Evolutionary conservation across 1,140 invertebrate species (phyloP).

Genomic region (Saxidomus purpurata): DNA sequence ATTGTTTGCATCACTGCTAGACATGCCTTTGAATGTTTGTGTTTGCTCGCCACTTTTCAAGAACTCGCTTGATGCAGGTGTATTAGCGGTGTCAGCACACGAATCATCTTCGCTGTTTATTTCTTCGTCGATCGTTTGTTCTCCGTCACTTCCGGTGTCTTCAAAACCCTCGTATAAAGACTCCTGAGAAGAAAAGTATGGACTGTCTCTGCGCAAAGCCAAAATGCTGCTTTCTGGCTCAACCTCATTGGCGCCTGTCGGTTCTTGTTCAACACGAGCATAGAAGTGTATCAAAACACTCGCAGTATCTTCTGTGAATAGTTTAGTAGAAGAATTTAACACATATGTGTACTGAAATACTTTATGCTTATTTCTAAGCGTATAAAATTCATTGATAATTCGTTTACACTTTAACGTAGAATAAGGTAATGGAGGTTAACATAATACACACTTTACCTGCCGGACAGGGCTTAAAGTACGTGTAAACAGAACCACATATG

Average conservation of each 20-base stretch:
- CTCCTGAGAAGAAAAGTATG: slow-evolving; percentile 3
- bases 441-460: too few relatives aligned
- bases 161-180: neutral
- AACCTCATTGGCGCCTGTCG: neutral
- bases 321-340: neutral
- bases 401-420: neutral
- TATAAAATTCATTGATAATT: neutral
- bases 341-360: too few relatives aligned
- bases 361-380: neutral
- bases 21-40: neutral
- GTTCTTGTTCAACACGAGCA: neutral
- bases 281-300: neutral
- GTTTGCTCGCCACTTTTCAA: neutral
- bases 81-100: neutral
- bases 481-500: too few relatives aligned
- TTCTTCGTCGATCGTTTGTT: neutral
- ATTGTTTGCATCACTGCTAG: neutral
- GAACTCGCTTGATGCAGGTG: neutral
- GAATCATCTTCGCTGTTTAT: neutral
- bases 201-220: neutral
- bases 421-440: neutral
- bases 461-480: too few relatives aligned
- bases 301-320: neutral
- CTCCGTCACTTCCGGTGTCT: neutral
- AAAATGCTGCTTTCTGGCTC: neutral